These are phyloP conservation scores for Drosophila eohydei DNA, from an alignment of 2,888 invertebrate genomes.

Conservation along the genomic window DNA sequence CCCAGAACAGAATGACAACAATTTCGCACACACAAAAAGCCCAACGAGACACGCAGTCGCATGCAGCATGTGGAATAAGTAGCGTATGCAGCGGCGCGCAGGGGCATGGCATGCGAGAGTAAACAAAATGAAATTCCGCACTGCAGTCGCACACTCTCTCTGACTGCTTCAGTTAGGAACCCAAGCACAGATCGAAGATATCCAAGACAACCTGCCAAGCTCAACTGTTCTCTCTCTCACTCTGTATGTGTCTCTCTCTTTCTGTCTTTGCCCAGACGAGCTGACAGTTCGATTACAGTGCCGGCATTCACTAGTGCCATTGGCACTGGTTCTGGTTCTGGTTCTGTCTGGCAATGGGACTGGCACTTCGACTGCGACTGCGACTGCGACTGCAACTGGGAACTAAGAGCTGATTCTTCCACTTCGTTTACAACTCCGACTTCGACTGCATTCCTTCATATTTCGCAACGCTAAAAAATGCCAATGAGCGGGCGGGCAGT, in stretches of 20 bases:
- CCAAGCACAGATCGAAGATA: conserved; percentile 24
- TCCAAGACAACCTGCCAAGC: conserved; percentile 42
- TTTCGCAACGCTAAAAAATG: conserved; percentile 72
- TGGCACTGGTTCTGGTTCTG: conserved; percentile 10
- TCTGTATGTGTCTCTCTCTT: neutral
- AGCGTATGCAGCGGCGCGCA: neutral
- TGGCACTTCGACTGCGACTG: conserved; percentile 1
- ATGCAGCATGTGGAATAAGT: neutral
- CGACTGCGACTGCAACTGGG: conserved; percentile 6
- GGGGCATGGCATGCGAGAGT: conserved; percentile 22
- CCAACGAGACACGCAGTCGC: conserved; percentile 13
- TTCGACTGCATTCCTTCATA: conserved; percentile 73
- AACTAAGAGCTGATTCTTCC: conserved; percentile 30
- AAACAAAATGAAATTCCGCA: conserved; percentile 45
- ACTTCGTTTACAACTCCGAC: conserved; percentile 45
- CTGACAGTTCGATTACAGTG: conserved; percentile 66
- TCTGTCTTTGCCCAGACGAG: neutral
- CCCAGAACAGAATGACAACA: conserved; percentile 51
- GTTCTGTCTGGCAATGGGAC: too few relatives aligned
- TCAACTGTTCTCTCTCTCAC: conserved; percentile 17
- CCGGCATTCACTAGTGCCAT: conserved; percentile 28
- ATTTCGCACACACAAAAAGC: conserved; percentile 44
- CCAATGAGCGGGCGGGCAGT: conserved; percentile 52
- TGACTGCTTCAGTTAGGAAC: neutral
- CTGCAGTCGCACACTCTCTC: conserved; percentile 19